Conservation (phyloP, 2,888 invertebrate species). For the Helobdella robusta region DNA sequence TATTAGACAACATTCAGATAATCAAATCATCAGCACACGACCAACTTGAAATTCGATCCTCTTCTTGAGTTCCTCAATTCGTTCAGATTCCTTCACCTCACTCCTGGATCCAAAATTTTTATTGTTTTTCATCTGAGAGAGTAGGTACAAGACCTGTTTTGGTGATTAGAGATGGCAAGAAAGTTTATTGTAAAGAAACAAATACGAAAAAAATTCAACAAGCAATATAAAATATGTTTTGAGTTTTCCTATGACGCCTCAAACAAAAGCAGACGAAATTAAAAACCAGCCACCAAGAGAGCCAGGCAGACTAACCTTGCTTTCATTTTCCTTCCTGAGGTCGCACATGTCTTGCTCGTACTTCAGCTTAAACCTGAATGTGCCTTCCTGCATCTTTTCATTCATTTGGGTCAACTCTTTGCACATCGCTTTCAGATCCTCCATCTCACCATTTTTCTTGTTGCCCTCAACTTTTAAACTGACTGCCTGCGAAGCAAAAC, state of each 20-base stretch:
- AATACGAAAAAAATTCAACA: background rate
- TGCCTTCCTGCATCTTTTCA: slow-evolving; percentile 18
- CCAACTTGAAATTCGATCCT: slow-evolving; percentile 30
- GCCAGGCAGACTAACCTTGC: slow-evolving; percentile 31
- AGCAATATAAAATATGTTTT: no score
- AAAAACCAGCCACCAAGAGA: no score
- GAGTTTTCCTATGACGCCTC: no score
- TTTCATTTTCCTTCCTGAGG: slow-evolving; percentile 27
- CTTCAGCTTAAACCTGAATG: background rate
- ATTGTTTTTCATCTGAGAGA: slow-evolving; percentile 26
- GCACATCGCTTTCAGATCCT: slow-evolving; percentile 18
- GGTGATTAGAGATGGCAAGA: background rate
- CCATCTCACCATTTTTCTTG: slow-evolving; percentile 26
- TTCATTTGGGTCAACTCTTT: slow-evolving; percentile 7
- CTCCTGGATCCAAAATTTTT: background rate
- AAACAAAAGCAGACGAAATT: no score
- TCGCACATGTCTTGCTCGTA: slow-evolving; percentile 25
- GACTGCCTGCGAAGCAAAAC: slow-evolving; percentile 23
- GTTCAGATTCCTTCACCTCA: background rate
- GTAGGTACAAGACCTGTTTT: slow-evolving; percentile 28
- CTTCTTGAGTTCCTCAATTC: slow-evolving; percentile 26
- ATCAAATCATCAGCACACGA: no score
- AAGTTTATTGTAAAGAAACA: background rate
- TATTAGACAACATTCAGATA: no score
- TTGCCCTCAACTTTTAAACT: slow-evolving; percentile 25